Evolutionary conservation across 2,888 invertebrate species (phyloP).

Genomic region (Furcula furcula): DNA sequence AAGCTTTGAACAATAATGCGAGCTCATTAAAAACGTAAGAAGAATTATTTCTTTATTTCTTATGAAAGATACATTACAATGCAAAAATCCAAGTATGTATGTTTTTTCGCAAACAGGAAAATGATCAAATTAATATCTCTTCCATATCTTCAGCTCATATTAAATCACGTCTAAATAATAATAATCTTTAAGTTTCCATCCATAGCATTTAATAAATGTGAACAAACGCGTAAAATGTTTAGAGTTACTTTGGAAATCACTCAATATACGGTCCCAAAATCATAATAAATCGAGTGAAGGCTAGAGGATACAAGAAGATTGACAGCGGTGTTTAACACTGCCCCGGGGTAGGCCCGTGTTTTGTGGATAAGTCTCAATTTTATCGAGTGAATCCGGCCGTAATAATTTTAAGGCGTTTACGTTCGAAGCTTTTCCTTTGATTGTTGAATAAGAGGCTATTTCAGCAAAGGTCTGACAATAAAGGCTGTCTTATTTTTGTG

Average conservation of each 20-base stretch:
- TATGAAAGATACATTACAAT: too few relatives aligned
- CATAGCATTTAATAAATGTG: constrained; percentile 26
- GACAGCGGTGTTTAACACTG: constrained; percentile 63
- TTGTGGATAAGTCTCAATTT: constrained; percentile 55
- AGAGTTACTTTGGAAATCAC: constrained; percentile 31
- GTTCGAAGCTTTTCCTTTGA: constrained; percentile 35
- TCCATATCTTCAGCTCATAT: too few relatives aligned
- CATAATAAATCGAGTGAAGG: constrained; percentile 69
- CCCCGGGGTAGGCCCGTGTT: constrained; percentile 51
- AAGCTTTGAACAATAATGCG: too few relatives aligned
- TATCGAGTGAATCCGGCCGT: constrained; percentile 47
- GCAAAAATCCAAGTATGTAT: too few relatives aligned
- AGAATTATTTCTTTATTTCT: too few relatives aligned
- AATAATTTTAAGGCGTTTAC: constrained; percentile 50
- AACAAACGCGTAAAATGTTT: constrained; percentile 41
- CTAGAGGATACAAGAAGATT: constrained; percentile 63
- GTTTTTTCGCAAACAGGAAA: too few relatives aligned
- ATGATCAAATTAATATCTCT: too few relatives aligned
- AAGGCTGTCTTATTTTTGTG: constrained; percentile 21
- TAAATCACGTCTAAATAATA: constrained; percentile 14
- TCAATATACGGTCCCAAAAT: constrained; percentile 38
- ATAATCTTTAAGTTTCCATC: constrained; percentile 20
- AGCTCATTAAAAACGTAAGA: too few relatives aligned
- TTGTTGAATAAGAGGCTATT: constrained; percentile 33
- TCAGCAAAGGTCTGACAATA: constrained; percentile 25